Evolutionary conservation across 2,113 vertebrate genomes (phyloP).

Genomic region (Scatophagus argus): DNA sequence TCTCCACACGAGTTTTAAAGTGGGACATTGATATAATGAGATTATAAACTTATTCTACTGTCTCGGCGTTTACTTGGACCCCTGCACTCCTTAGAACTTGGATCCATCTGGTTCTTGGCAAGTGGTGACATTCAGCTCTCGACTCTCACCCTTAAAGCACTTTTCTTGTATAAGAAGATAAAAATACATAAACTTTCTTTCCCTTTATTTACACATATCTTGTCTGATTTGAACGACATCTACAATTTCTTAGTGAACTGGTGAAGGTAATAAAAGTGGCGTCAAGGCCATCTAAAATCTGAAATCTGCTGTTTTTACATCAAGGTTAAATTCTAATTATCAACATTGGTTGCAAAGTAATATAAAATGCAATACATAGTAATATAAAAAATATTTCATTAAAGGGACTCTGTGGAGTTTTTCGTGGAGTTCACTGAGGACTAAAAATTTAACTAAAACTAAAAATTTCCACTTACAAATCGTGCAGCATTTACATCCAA

Average conservation of each 20-base stretch:
- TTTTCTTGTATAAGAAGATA: constrained; percentile 11
- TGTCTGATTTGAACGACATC: neutral
- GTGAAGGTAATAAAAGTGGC: neutral
- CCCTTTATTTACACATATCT: no score
- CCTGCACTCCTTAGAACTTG: neutral
- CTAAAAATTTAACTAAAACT: no score
- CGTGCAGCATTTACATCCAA: no score
- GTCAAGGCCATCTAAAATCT: no score
- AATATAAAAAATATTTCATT: no score
- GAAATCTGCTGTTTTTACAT: no score
- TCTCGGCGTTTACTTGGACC: constrained; percentile 17
- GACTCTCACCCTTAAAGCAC: constrained; percentile 6
- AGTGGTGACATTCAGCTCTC: constrained; percentile 20
- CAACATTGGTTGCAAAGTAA: no score
- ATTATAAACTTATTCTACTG: constrained; percentile 46
- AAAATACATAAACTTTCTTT: constrained; percentile 7
- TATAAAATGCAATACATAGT: no score
- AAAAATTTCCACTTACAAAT: no score
- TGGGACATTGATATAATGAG: constrained; percentile 43
- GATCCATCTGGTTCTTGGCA: constrained; percentile 14
- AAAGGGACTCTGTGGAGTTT: no score
- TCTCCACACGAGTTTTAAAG: constrained; percentile 38
- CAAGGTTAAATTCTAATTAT: no score
- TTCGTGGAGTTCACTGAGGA: no score
- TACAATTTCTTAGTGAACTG: neutral